Base-by-base conservation (phyloP, 2,797 vertebrate species). In the Arrhamphus sclerolepis region DNA sequence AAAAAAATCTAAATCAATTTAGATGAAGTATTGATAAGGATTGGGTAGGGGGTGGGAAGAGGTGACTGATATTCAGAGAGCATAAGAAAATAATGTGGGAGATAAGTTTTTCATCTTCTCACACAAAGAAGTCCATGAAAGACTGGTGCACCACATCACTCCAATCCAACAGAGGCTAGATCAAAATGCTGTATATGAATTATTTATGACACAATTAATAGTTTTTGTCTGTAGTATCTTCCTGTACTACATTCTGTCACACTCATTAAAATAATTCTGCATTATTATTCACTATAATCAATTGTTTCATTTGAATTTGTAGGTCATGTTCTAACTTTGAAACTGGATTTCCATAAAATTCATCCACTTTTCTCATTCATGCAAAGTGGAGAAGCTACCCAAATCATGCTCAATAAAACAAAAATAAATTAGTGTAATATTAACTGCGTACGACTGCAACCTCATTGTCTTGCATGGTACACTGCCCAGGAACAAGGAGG, bases 11-110 rank as follows among this genome's bases (percentile, higher is more conserved):
- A 75, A 82, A 78, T 80, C 75, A 77, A 82, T 89, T 87, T 75
- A 83, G 87, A 90, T 90, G 38, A 75, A 75, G 72, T 63, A 71
- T 70, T 74, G 80, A 85, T 88, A 85, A 79, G 40, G 16, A 56
- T 2, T 57, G 44, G 21, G 48, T 41, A 62, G 13, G 40, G 16
- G 21, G 11, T 26, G 31, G 20, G 48, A 24, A 24, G 68, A 59
- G 76, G 58, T 75, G 75, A 75, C 76, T 69, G 62, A 80, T 66
- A 54, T 53, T 59, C 59, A 62, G 58, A 75, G 51, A 62, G 66
- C 70, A 73, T 76, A 70, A 31, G 50, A 69, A 75, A 78, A 74
- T 70, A 65, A 80, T 63, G 62, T 71, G 44, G 43, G 56, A 62
- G 60, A 69, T 43, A 65, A 21, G 55, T 63, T 85, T 88, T 81